Base-by-base conservation (phyloP, 2,113 vertebrate genomes). In the Anser brachyrhynchus region DNA sequence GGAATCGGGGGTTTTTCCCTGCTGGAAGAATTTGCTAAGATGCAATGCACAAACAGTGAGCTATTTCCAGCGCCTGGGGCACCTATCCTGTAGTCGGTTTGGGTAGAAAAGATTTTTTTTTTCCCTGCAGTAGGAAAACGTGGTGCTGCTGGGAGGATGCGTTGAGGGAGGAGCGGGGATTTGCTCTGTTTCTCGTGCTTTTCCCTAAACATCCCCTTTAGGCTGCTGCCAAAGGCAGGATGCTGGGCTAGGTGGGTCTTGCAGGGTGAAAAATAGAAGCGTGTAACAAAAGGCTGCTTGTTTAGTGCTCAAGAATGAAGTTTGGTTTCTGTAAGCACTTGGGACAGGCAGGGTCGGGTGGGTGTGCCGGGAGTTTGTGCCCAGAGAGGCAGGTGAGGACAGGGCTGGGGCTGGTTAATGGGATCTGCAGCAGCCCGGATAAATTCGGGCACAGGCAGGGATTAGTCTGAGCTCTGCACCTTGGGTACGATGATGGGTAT, bases 251-350 rank as follows among this genome's bases (percentile, higher is more conserved):
- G 77, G 52, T 20, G 81, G 46, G 33, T 26, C 67, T 59, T 5
- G 52, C 22, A 58, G 73, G 17, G 64, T 44, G 77, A 41, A 41
- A 86, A 84, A 61, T 0, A 52, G 52, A 65, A 67, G 29, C 28
- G 26, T 10, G 20, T 43, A 33, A 23, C 12, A 10, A 62, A 79
- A 65, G 10, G 33, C 31, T 62, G 6, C 18, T 75, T 33, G 46
- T 6, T 51, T 51, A 13, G 23, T 33, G 62, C 29, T 72, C 67
- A 39, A 55, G 77, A 65, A 76, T 39, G 11, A 81, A 84, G 33
- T 23, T 49, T 43, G 19, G 39, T 72, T 85, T 28, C 58, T 1
- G 1, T 14, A 33, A 69, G 6, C 8, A 1, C 39, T 43, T 0
- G 0, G 54, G 39, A 25, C 20, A 23, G 71, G 31, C 43, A 57